Conservation (phyloP, 2,113 vertebrate genomes). For the Cryptotis parvus region DNA sequence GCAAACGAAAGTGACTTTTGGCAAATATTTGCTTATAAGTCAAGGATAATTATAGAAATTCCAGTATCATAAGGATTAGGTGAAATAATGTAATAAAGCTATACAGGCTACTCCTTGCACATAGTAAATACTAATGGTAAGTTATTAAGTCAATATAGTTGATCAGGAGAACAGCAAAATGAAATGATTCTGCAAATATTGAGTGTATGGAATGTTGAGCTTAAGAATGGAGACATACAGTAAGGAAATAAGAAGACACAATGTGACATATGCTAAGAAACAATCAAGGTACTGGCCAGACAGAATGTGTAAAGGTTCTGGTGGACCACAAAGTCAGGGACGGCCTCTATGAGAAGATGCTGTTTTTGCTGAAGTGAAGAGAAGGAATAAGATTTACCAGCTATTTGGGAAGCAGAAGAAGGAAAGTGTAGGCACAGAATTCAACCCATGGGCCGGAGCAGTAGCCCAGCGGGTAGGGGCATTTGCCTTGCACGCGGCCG, state of each 20-base stretch:
- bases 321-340: not conserved
- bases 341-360: not conserved
- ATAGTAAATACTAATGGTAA: not conserved
- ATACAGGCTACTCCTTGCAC: not conserved
- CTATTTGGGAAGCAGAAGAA: not conserved
- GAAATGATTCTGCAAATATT: not conserved
- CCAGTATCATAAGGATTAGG: not conserved
- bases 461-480: too few relatives aligned
- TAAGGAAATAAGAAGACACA: not conserved
- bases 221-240: not conserved
- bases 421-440: not conserved
- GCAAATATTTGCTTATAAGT: not conserved
- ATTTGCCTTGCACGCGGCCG: too few relatives aligned
- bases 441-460: too few relatives aligned
- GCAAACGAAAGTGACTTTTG: not conserved
- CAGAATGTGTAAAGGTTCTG: not conserved
- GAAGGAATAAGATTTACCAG: not conserved
- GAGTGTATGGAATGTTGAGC: not conserved
- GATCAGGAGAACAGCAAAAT: too few relatives aligned
- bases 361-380: not conserved
- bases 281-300: not conserved
- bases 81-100: not conserved
- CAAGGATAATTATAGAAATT: not conserved
- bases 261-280: not conserved
- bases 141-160: too few relatives aligned